Percentiles rank a stretch among this genome's conserved stretches.
Conservation (phyloP, 2,888 invertebrate species). For the Agrochola lychnidis region DNA sequence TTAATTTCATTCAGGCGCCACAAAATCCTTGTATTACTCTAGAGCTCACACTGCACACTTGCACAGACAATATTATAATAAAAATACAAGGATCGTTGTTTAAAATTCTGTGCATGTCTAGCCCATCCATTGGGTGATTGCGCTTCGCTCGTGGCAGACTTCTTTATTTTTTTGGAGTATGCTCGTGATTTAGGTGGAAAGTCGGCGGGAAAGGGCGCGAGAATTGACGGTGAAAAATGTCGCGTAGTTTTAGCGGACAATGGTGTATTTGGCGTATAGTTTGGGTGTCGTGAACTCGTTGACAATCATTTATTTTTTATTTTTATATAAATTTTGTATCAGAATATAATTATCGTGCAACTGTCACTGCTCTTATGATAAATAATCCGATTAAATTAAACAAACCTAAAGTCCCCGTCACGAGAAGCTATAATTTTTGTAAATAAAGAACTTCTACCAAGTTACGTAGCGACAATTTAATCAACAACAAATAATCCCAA, state of each 20-base stretch:
- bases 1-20: neutral
- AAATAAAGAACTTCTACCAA: too few relatives aligned
- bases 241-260: neutral
- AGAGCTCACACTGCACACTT: conserved; percentile 49
- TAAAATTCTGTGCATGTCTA: conserved; percentile 80
- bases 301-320: neutral
- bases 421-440: too few relatives aligned
- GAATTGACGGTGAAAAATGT: conserved; percentile 53
- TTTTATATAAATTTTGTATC: too few relatives aligned
- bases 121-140: conserved; percentile 82
- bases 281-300: neutral
- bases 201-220: conserved; percentile 52
- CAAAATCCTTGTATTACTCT: neutral
- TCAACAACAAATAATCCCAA: too few relatives aligned
- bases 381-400: too few relatives aligned
- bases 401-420: too few relatives aligned
- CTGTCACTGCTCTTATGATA: neutral
- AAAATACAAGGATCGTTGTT: conserved; percentile 71
- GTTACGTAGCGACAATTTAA: too few relatives aligned
- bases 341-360: neutral
- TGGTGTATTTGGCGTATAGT: neutral
- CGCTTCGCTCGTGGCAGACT: conserved; percentile 72
- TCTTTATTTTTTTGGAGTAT: conserved; percentile 62
- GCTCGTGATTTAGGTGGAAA: conserved; percentile 65
- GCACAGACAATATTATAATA: conserved; percentile 60